Evolutionary conservation across 2,888 invertebrate species (phyloP).

Genomic region (Philopedon plagiatum): DNA sequence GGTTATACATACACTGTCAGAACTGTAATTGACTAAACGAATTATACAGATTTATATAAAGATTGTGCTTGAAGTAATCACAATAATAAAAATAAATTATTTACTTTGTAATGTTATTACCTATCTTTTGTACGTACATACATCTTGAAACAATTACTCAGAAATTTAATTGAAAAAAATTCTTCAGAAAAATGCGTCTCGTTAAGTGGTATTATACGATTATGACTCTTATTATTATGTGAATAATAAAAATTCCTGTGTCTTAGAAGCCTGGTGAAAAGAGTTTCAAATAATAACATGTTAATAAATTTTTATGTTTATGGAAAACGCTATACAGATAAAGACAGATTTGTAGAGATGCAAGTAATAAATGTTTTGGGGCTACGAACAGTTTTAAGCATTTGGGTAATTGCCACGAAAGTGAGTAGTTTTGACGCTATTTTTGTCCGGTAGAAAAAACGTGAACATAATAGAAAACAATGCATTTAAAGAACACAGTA

Average conservation of each 20-base stretch:
- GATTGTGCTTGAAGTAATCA: not conserved
- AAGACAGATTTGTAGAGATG: slow-evolving; percentile 49
- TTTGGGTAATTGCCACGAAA: too few species aligned
- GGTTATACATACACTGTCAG: too few species aligned
- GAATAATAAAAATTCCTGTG: slow-evolving; percentile 45
- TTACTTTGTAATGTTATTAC: not conserved
- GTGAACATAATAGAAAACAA: too few species aligned
- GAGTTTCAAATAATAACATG: slow-evolving; percentile 38
- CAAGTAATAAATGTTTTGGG: slow-evolving; percentile 36
- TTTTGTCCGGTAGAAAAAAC: too few species aligned
- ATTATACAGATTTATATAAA: too few species aligned
- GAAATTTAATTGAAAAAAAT: slow-evolving; percentile 16
- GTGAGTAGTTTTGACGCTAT: too few species aligned
- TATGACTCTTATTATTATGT: slow-evolving; percentile 36
- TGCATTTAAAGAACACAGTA: too few species aligned
- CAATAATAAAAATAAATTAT: not conserved
- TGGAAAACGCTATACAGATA: slow-evolving; percentile 39
- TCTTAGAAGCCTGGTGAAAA: slow-evolving; percentile 33
- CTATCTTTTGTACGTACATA: not conserved
- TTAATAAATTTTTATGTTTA: slow-evolving; percentile 50
- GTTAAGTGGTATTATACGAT: slow-evolving; percentile 46
- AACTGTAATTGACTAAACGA: too few species aligned
- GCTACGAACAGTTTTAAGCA: slow-evolving; percentile 23
- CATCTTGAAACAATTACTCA: slow-evolving; percentile 10
- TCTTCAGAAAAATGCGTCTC: slow-evolving; percentile 12